These are phyloP conservation scores for Calliscelio sp. DNA, from an alignment of 2,888 invertebrate species.

Conservation along the genomic window DNA sequence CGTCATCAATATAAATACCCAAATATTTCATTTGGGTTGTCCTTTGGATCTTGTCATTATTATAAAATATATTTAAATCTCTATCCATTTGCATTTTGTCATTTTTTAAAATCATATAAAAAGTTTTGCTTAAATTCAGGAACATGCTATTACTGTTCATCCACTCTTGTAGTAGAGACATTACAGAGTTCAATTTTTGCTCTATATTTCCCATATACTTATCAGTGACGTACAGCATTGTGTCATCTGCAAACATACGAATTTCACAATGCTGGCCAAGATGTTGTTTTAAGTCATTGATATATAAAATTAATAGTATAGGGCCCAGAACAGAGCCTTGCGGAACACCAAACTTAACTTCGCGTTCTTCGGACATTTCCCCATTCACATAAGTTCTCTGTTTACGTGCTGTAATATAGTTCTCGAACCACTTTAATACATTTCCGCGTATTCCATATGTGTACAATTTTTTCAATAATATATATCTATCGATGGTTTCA, in stretches of 20 bases:
- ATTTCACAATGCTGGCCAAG: conserved; percentile 1
- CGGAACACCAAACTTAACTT: conserved; percentile 23
- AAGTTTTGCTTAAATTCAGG: too few relatives aligned
- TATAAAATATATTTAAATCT: too few relatives aligned
- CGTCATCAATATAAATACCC: too few relatives aligned
- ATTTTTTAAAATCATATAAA: too few relatives aligned
- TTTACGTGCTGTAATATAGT: background rate
- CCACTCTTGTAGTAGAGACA: too few relatives aligned
- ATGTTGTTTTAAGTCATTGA: background rate
- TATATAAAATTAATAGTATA: conserved; percentile 2
- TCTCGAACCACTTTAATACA: background rate
- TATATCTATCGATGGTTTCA: conserved; percentile 1
- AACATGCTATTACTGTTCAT: too few relatives aligned
- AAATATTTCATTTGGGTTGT: too few relatives aligned
- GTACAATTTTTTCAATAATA: conserved; percentile 16
- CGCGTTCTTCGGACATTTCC: conserved; percentile 18
- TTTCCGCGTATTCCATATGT: background rate
- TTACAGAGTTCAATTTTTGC: too few relatives aligned
- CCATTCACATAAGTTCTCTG: conserved; percentile 22
- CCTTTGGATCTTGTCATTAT: too few relatives aligned
- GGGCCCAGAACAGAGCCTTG: conserved; percentile 29
- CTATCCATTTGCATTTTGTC: too few relatives aligned
- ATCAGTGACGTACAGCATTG: too few relatives aligned
- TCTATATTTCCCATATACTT: too few relatives aligned
- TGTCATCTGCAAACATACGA: background rate